phyloP scores from a whole-genome alignment of 2,888 invertebrate genomes.

The Papilio demoleus region DNA sequence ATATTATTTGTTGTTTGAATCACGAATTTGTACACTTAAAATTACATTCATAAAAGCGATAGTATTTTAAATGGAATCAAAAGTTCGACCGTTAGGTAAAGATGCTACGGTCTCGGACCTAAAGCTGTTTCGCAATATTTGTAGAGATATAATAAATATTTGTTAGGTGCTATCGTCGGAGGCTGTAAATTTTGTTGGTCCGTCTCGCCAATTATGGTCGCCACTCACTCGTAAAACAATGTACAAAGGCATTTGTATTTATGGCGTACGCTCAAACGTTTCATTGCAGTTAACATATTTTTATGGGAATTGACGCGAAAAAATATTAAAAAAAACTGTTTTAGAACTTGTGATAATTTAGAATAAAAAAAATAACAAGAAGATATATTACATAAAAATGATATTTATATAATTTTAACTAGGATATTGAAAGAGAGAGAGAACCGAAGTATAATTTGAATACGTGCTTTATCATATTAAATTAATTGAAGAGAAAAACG shows the following conservation, averaged over 20 bases:
- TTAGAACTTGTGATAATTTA: too few relatives aligned
- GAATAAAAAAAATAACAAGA: too few relatives aligned
- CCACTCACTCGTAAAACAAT: constrained; percentile 23
- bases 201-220: constrained; percentile 20
- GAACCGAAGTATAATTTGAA: too few relatives aligned
- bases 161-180: constrained; percentile 13
- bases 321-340: background rate
- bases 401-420: too few relatives aligned
- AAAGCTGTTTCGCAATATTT: background rate
- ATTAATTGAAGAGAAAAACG: background rate
- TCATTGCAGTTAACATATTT: background rate
- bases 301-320: background rate
- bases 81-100: background rate
- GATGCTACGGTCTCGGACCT: background rate
- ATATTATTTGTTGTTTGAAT: too few relatives aligned
- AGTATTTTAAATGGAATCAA: background rate
- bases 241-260: constrained; percentile 19
- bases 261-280: constrained; percentile 7
- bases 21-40: background rate
- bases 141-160: constrained; percentile 17
- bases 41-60: background rate
- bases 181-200: constrained; percentile 12
- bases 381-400: background rate
- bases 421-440: too few relatives aligned
- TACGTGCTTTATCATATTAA: background rate